Percentiles rank a stretch among this genome's conserved stretches.
Evolutionary conservation across 2,797 vertebrate genomes (phyloP).

Genomic region (Amazona finschi): DNA sequence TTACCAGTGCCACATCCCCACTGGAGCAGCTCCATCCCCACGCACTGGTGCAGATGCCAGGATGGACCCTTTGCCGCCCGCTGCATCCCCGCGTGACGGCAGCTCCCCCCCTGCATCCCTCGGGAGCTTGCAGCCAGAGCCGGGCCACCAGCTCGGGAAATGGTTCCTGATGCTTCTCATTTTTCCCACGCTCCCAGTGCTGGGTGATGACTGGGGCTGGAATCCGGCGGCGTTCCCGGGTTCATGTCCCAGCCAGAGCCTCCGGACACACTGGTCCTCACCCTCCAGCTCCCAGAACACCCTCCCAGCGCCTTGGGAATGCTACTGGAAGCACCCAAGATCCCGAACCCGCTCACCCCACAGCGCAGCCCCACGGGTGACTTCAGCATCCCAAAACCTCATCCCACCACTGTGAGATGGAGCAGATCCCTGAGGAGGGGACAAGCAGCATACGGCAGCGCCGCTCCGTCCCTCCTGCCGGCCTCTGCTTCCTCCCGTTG

Average conservation of each 20-base stretch:
- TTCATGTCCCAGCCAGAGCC: background rate
- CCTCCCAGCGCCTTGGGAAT: background rate
- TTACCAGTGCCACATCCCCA: rapidly evolving
- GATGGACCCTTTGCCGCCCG: background rate
- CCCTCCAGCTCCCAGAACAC: background rate
- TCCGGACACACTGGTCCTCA: background rate
- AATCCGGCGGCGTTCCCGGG: background rate
- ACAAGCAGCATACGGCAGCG: background rate
- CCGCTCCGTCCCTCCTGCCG: background rate
- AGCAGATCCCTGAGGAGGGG: background rate
- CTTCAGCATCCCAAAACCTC: background rate
- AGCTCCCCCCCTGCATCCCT: background rate
- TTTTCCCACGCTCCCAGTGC: background rate
- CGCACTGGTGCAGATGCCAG: rapidly evolving
- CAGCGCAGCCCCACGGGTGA: background rate
- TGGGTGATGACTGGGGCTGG: background rate
- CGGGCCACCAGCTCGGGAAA: background rate
- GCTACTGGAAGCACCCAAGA: background rate
- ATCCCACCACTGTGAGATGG: background rate
- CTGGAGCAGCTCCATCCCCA: background rate
- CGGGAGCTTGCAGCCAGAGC: background rate
- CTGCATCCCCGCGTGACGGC: background rate
- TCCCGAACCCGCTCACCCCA: background rate
- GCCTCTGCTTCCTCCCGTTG: background rate
- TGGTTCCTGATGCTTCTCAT: background rate